A percentile compares a stretch with the other conserved stretches of the same genome.
These are phyloP conservation scores for Atrina japonica DNA, from an alignment of 2,888 invertebrate species.

Conservation along the genomic window DNA sequence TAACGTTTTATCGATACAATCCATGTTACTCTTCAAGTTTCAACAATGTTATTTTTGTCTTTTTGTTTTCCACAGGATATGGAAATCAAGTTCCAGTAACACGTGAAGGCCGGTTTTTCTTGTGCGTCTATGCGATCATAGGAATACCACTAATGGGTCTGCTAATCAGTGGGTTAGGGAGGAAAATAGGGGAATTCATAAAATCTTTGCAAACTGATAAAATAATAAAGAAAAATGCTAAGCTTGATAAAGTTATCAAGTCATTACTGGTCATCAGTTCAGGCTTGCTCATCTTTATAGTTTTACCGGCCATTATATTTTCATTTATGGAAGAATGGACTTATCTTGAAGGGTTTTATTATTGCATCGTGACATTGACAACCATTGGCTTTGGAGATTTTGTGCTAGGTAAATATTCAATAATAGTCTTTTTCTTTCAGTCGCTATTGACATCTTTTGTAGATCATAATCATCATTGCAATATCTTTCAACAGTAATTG, in stretches of 20 bases:
- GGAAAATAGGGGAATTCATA: slow-evolving; percentile 2
- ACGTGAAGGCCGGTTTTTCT: neutral
- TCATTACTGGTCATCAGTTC: neutral
- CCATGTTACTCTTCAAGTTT: too few species aligned
- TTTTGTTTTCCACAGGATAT: too few species aligned
- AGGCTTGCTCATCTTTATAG: neutral
- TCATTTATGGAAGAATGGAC: slow-evolving; percentile 10
- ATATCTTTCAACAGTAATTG: too few species aligned
- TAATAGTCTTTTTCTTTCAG: too few species aligned
- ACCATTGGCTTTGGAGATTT: slow-evolving; percentile 25
- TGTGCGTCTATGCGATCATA: neutral
- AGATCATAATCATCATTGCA: too few species aligned
- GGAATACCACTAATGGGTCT: slow-evolving; percentile 12
- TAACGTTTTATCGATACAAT: too few species aligned
- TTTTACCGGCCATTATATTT: slow-evolving; percentile 5
- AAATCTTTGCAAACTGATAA: neutral
- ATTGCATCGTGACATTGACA: slow-evolving; percentile 13
- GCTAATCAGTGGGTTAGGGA: slow-evolving; percentile 4
- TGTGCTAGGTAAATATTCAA: slow-evolving; percentile 18
- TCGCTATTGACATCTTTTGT: too few species aligned
- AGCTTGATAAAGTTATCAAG: slow-evolving; percentile 8
- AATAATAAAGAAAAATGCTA: neutral
- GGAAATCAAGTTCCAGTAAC: slow-evolving; percentile 13
- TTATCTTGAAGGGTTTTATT: slow-evolving; percentile 2
- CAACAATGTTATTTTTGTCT: too few species aligned